Percentiles rank a stretch among this genome's conserved stretches.
phyloP scores from a whole-genome alignment of 2,888 invertebrate species.

The Drosophila lacicola region DNA sequence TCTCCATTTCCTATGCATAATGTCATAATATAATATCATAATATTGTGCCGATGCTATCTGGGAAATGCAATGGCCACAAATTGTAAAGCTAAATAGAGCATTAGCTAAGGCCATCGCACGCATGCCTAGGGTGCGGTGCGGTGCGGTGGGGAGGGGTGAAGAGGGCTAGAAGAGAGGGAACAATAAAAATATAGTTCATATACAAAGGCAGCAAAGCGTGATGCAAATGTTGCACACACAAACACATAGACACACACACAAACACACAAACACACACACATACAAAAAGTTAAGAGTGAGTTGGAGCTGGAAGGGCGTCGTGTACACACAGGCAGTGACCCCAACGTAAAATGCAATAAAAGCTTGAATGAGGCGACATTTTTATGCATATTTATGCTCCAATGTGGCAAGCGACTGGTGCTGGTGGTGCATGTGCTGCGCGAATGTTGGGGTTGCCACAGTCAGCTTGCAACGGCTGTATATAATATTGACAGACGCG shows the following conservation, averaged over 20 bases:
- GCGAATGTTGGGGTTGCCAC: neutral
- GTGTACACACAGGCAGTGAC: constrained; percentile 48
- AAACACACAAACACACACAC: neutral
- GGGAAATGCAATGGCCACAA: constrained; percentile 40
- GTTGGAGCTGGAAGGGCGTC: constrained; percentile 13
- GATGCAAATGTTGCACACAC: constrained; percentile 28
- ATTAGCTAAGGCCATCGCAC: constrained; percentile 43
- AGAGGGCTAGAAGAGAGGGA: neutral
- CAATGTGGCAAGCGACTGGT: constrained; percentile 34
- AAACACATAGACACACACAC: neutral
- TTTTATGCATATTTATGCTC: constrained; percentile 72
- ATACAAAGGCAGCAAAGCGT: constrained; percentile 24
- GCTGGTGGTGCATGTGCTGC: constrained; percentile 22
- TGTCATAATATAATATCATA: constrained; percentile 52
- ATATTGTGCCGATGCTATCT: constrained; percentile 62
- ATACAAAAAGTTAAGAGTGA: neutral
- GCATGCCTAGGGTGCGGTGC: constrained; percentile 8
- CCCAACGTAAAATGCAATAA: constrained; percentile 67
- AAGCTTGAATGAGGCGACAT: constrained; percentile 67
- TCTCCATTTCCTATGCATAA: constrained; percentile 59
- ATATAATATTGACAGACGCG: constrained; percentile 49
- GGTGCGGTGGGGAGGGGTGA: too few species aligned
- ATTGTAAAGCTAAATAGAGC: constrained; percentile 57
- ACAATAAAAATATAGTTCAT: constrained; percentile 46
- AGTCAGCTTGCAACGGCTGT: constrained; percentile 15